Conservation (phyloP, 2,797 vertebrate genomes). For the Tiaroga cobitis region DNA sequence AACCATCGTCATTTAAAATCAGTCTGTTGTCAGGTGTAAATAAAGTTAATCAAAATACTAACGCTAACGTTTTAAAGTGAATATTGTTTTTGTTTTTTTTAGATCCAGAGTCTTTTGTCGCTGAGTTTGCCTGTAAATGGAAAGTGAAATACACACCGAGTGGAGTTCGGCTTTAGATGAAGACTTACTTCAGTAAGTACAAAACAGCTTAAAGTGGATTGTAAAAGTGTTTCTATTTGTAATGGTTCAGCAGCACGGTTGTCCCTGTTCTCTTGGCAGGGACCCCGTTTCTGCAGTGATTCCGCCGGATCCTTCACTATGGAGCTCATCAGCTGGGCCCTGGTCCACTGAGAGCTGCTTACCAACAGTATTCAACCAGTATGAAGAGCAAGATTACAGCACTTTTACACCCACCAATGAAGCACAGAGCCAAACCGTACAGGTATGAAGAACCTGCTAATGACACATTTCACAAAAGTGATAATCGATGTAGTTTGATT, state of each 20-base stretch:
- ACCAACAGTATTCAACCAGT: neutral
- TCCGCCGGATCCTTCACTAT: neutral
- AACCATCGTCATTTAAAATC: neutral
- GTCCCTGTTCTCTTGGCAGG: neutral
- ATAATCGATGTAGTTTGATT: neutral
- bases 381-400: constrained; percentile 6
- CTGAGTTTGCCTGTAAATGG: constrained; percentile 22
- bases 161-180: constrained; percentile 28
- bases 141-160: constrained; percentile 17
- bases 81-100: neutral
- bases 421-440: constrained; percentile 2
- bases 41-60: neutral
- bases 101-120: neutral
- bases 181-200: constrained; percentile 18
- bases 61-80: neutral
- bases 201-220: neutral
- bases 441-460: constrained; percentile 21
- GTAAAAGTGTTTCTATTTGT: neutral
- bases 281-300: neutral
- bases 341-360: constrained; percentile 14
- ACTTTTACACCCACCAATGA: neutral
- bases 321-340: neutral
- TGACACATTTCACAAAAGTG: neutral
- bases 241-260: neutral
- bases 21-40: neutral